phyloP scores from a whole-genome alignment of 2,888 invertebrate genomes.

The Drosophila testacea region DNA sequence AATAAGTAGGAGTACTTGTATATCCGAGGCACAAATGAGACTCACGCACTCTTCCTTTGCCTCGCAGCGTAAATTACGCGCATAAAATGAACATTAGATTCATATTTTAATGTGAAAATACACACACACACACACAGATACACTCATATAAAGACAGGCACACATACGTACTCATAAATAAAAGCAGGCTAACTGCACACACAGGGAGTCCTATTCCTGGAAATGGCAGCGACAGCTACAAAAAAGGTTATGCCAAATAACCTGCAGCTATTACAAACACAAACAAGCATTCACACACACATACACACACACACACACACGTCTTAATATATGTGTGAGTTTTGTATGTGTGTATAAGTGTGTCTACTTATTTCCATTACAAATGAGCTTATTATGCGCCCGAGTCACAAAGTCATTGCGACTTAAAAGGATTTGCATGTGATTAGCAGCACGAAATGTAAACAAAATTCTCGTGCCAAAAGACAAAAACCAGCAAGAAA shows the following conservation, averaged over 20 bases:
- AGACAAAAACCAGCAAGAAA: slow-evolving; percentile 57
- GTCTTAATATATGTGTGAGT: slow-evolving; percentile 5
- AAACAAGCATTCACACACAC: slow-evolving; percentile 38
- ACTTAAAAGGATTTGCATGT: slow-evolving; percentile 81
- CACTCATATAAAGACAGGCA: not conserved
- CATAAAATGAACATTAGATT: slow-evolving; percentile 81
- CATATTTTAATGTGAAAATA: slow-evolving; percentile 70
- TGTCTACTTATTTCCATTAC: slow-evolving; percentile 68
- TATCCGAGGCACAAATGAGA: slow-evolving; percentile 31
- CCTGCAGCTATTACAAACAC: slow-evolving; percentile 76
- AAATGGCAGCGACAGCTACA: slow-evolving; percentile 58
- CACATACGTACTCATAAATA: slow-evolving; percentile 57
- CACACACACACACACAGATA: slow-evolving; percentile 1
- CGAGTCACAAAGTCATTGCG: slow-evolving; percentile 80
- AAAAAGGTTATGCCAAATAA: slow-evolving; percentile 75
- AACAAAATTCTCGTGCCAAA: slow-evolving; percentile 71
- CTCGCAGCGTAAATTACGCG: slow-evolving; percentile 76
- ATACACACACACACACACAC: slow-evolving; percentile 20
- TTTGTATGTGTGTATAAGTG: slow-evolving; percentile 13
- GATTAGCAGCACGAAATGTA: slow-evolving; percentile 77
- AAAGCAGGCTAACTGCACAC: slow-evolving; percentile 49
- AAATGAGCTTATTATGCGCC: slow-evolving; percentile 81
- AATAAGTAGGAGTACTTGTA: slow-evolving; percentile 5
- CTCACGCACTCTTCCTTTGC: slow-evolving; percentile 33
- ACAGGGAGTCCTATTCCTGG: slow-evolving; percentile 17